Evolutionary conservation across 2,888 invertebrate genomes (phyloP).

Genomic region (Rhorus exstirpatorius): DNA sequence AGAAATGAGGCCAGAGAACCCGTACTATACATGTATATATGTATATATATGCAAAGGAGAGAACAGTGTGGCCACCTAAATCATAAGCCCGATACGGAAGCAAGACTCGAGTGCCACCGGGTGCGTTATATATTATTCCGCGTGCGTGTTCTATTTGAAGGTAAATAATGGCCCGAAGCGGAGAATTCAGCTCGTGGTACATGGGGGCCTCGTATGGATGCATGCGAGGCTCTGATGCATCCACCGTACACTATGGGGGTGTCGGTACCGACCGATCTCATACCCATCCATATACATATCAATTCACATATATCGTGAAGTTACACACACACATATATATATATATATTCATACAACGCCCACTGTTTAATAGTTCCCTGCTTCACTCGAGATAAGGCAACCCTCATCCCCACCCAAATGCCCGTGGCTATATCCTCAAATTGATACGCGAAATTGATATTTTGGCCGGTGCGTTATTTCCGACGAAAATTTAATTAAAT

Average conservation of each 20-base stretch:
- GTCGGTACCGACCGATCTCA: no score
- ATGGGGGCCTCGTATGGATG: slow-evolving; percentile 40
- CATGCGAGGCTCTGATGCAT: slow-evolving; percentile 50
- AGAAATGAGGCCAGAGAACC: not conserved
- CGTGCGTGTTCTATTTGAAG: slow-evolving; percentile 71
- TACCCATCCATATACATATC: not conserved
- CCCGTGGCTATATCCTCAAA: slow-evolving; percentile 32
- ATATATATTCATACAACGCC: slow-evolving; percentile 16
- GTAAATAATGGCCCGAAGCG: slow-evolving; percentile 73
- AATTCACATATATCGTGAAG: no score
- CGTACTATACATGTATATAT: not conserved
- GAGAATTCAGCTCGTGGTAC: slow-evolving; percentile 26
- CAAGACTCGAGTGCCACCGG: slow-evolving; percentile 73
- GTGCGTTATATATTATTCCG: slow-evolving; percentile 75
- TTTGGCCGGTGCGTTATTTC: slow-evolving; percentile 52
- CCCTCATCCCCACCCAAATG: slow-evolving; percentile 6
- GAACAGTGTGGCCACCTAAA: slow-evolving; percentile 67
- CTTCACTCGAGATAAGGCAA: slow-evolving; percentile 58
- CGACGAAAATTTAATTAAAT: slow-evolving; percentile 51
- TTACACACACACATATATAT: not conserved
- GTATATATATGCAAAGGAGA: not conserved
- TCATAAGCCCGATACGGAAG: slow-evolving; percentile 76
- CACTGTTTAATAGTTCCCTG: slow-evolving; percentile 64
- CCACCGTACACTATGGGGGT: slow-evolving; percentile 24
- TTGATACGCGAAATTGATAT: slow-evolving; percentile 70